These are phyloP conservation scores for Brachyhypopomus gauderio DNA, from an alignment of 2,113 vertebrate genomes.

Conservation along the genomic window DNA sequence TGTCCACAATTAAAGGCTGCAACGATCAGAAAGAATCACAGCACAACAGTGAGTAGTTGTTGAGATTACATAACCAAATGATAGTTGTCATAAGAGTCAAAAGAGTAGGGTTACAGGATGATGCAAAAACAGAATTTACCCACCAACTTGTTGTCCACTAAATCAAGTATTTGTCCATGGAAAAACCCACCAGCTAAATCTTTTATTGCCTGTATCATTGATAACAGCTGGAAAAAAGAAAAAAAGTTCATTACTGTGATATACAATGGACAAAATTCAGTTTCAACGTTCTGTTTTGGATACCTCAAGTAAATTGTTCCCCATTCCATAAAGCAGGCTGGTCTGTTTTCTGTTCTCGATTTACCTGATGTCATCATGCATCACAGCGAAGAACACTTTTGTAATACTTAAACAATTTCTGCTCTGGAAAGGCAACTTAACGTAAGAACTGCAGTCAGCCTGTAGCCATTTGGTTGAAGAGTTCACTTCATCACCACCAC, in stretches of 20 bases:
- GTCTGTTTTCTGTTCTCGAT: neutral
- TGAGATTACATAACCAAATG: neutral
- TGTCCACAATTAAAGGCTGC: conserved; percentile 73
- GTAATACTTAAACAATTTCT: neutral
- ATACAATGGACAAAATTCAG: neutral
- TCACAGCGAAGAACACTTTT: neutral
- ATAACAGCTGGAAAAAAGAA: conserved; percentile 68
- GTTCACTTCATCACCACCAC: neutral
- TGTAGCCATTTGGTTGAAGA: neutral
- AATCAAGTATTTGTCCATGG: conserved; percentile 75
- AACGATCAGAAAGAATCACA: neutral
- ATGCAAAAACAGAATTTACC: conserved; percentile 58
- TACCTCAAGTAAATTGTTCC: neutral
- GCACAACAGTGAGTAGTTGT: neutral
- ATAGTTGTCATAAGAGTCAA: neutral
- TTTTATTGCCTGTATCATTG: conserved; percentile 74
- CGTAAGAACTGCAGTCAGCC: neutral
- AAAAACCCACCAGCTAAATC: conserved; percentile 73
- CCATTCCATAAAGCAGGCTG: neutral
- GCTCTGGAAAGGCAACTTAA: neutral
- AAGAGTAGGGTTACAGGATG: neutral
- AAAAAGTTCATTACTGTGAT: neutral
- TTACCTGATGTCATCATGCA: neutral
- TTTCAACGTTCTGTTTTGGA: neutral
- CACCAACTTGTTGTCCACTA: conserved; percentile 82